A percentile compares a stretch with the other conserved stretches of the same genome.
phyloP scores from a whole-genome alignment of 2,888 invertebrate genomes.

The Punctoribates punctum region DNA sequence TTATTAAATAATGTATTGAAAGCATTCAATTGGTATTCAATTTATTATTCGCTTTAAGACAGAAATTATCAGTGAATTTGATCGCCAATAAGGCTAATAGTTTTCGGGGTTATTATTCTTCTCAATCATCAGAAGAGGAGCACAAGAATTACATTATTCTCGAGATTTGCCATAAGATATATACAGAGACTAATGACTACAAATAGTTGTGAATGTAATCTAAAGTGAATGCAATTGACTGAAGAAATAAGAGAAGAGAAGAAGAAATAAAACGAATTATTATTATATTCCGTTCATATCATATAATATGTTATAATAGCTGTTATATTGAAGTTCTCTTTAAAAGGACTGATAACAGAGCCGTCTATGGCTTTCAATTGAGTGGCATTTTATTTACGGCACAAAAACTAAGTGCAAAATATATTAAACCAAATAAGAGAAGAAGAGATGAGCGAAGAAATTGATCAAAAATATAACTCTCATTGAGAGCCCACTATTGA shows the following conservation, averaged over 20 bases:
- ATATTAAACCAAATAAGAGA: neutral
- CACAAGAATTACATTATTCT: neutral
- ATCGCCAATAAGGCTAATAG: slow-evolving; percentile 16
- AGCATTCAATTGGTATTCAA: neutral
- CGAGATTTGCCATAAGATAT: neutral
- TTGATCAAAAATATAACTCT: too few relatives aligned
- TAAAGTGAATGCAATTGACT: neutral
- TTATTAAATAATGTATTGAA: neutral
- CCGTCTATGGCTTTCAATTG: slow-evolving; percentile 22
- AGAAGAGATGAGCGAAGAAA: neutral
- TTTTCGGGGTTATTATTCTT: neutral
- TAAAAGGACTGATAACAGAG: neutral
- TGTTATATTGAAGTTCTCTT: neutral
- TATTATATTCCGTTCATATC: slow-evolving; percentile 3
- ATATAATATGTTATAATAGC: slow-evolving; percentile 14
- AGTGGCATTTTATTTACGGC: neutral
- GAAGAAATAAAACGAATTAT: neutral
- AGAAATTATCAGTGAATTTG: neutral
- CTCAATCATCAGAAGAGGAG: neutral
- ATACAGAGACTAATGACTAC: slow-evolving; percentile 20
- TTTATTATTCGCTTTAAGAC: neutral
- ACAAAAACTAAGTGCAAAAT: neutral
- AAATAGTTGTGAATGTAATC: slow-evolving; percentile 19
- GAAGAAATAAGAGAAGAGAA: neutral
- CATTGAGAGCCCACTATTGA: too few relatives aligned